Percentiles rank a stretch among this genome's conserved stretches.
These are phyloP conservation scores for Ochropacha duplaris DNA, from an alignment of 2,888 invertebrate species.

Conservation along the genomic window DNA sequence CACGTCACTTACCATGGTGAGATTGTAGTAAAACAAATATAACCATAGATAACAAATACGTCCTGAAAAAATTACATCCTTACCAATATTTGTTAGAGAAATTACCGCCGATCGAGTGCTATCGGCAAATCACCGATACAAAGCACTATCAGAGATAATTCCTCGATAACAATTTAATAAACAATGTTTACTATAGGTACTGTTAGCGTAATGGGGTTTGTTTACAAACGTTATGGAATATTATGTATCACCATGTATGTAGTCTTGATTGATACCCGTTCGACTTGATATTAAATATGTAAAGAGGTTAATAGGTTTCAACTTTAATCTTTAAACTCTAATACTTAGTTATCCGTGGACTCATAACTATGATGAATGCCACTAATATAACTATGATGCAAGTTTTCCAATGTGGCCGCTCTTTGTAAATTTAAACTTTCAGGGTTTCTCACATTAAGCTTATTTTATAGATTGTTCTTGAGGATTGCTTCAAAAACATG, in stretches of 20 bases:
- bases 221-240: neutral
- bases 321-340: neutral
- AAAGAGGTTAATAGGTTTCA: neutral
- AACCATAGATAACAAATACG: too few species aligned
- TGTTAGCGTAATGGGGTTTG: neutral
- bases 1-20: too few species aligned
- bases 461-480: neutral
- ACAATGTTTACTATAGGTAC: constrained; percentile 29
- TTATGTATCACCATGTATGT: neutral
- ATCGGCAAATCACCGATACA: constrained; percentile 4
- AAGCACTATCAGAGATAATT: constrained; percentile 9
- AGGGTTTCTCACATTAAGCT: neutral
- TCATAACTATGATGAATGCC: too few species aligned
- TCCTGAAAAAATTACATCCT: neutral
- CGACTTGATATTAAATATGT: neutral
- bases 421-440: neutral
- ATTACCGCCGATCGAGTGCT: neutral
- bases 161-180: constrained; percentile 41
- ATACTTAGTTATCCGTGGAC: neutral
- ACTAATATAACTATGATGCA: neutral
- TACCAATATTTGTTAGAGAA: neutral
- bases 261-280: neutral
- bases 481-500: neutral
- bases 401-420: neutral
- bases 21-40: too few species aligned